Evolutionary conservation across 2,888 invertebrate species (phyloP).

Genomic region (Spodoptera littoralis): DNA sequence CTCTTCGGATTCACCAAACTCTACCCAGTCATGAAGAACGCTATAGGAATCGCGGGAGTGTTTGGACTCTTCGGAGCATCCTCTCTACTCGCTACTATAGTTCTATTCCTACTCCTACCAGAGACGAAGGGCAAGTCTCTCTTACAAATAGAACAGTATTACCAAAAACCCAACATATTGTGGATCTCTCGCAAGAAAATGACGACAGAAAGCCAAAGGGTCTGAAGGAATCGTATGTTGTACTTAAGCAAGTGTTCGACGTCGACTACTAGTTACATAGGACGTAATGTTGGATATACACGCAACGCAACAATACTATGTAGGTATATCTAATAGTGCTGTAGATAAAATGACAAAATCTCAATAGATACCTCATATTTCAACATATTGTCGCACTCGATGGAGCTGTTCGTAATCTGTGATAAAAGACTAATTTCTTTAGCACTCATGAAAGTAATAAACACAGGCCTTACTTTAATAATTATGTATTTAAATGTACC

Average conservation of each 20-base stretch:
- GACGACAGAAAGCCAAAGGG: conserved; percentile 65
- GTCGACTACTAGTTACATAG: background rate
- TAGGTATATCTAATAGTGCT: conserved; percentile 23
- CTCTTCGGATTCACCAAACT: conserved; percentile 92
- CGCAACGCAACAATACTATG: conserved; percentile 3
- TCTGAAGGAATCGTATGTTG: conserved; percentile 63
- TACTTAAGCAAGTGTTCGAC: conserved; percentile 48
- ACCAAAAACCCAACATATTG: conserved; percentile 90
- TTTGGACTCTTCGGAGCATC: conserved; percentile 92
- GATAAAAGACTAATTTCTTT: conserved; percentile 40
- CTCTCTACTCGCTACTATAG: conserved; percentile 90
- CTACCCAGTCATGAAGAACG: conserved; percentile 90
- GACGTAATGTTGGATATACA: conserved; percentile 9
- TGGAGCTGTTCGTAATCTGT: conserved; percentile 30
- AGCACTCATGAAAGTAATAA: conserved; percentile 13
- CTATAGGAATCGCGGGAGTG: conserved; percentile 91
- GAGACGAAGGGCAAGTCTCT: conserved; percentile 93
- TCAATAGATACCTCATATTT: conserved; percentile 11
- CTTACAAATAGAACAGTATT: conserved; percentile 94
- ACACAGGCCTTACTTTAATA: conserved; percentile 3
- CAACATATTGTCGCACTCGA: conserved; percentile 11
- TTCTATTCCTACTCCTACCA: conserved; percentile 91
- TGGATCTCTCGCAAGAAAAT: conserved; percentile 88
- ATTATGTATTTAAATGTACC: background rate
- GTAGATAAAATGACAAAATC: conserved; percentile 26